A percentile compares a stretch with the other conserved stretches of the same genome.
phyloP scores from a whole-genome alignment of 2,888 invertebrate genomes.

The Rotaria socialis region DNA sequence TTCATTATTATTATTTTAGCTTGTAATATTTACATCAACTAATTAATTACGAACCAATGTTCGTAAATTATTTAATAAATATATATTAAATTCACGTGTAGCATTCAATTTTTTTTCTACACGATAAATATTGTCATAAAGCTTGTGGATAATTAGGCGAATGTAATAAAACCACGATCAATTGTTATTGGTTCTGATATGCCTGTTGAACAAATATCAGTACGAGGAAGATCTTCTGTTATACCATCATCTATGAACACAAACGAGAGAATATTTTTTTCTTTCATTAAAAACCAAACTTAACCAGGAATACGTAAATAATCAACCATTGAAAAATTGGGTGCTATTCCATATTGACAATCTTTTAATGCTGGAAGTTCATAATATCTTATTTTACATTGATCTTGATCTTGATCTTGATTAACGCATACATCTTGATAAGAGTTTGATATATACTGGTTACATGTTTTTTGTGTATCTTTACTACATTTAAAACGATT shows the following conservation, averaged over 20 bases:
- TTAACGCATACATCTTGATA: not conserved
- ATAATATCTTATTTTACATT: not conserved
- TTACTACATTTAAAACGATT: not conserved
- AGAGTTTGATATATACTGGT: not conserved
- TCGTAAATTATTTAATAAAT: not conserved
- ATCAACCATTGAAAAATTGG: not conserved
- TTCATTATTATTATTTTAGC: not conserved
- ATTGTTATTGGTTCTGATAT: not conserved
- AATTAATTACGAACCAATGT: not conserved
- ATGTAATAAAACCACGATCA: constrained; percentile 30
- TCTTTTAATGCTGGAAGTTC: not conserved
- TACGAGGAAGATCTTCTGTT: not conserved
- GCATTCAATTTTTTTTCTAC: constrained; percentile 24
- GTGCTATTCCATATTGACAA: constrained; percentile 8
- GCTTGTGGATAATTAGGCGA: constrained; percentile 9
- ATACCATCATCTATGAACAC: not conserved
- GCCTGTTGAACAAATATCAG: not conserved
- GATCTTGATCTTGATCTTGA: not conserved
- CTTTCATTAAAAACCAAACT: too few relatives aligned
- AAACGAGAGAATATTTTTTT: too few relatives aligned
- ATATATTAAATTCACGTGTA: not conserved
- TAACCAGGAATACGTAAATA: not conserved
- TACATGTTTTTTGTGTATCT: not conserved
- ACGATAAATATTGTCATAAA: not conserved
- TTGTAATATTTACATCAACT: not conserved